Base-by-base conservation (phyloP, 2,888 invertebrate genomes). In the Heteromurus nitidus region DNA sequence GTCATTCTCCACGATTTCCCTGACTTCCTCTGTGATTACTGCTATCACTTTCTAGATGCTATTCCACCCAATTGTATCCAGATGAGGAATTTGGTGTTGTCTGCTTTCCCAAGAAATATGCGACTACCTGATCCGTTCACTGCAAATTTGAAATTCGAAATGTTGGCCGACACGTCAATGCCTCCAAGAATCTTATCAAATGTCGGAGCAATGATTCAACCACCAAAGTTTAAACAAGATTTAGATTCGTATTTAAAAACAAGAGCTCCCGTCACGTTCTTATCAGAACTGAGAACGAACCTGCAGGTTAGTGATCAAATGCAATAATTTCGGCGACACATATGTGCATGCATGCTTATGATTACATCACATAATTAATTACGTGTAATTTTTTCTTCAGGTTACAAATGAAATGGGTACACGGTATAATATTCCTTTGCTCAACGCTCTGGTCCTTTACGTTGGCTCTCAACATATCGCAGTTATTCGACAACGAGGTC, bases 1-100 rank as follows among this genome's bases (percentile, higher is more conserved):
- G 98, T 99, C 0, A 91, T 99, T 31, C 91, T 99, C 13, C 99
- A 99, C 89, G 99, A 99, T 89, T 99, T 99, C 90, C 99, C 99
- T 0, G 99, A 99, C 90, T 98, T 99, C 90, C 92, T 99, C 68
- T 99, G 99, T 90, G 99, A 99, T 89, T 99, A 98, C 90, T 98
- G 99, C 90, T 99, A 99, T 89, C 96, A 96, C 58, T 98, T 99
- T 91, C 99, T 99, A 90, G 99, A 99, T 90, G 98, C 97, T 82
- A 99, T 99, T 88, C 99, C 99, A 62, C 97, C 99, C 2, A 99
- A 99, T 90, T 99, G 99, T 90, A 98, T 99, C 87, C 87, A 96
- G 90, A 97, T 99, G 96, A 92, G 99, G 68, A 99, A 99, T 89
- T 92, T 99, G 76, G 98, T 99, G 73, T 91, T 99, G 83, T 98